Evolutionary conservation across 2,113 vertebrate species (phyloP), one percentile per base, ranked within the genome.

Genomic region (Bufo bufo): DNA sequence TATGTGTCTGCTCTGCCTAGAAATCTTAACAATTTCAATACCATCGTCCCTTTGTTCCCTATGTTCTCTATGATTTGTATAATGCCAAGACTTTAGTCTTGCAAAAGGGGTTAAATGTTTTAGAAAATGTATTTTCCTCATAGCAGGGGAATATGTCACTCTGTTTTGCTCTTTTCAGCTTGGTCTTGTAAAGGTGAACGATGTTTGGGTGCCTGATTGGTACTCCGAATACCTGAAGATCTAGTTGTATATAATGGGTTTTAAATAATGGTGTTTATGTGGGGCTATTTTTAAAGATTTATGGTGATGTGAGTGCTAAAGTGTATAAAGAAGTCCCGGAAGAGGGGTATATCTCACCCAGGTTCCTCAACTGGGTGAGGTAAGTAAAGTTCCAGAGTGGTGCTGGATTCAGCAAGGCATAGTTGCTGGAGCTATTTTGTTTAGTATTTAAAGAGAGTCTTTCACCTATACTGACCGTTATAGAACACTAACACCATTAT

Each of bases 71-170:
- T 84, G 82, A 84, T 54, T 52, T 14, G 71, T 84, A 43, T 9
- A 50, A 69, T 83, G 20, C 20, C 69, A 6, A 19, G 4, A 7
- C 65, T 47, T 33, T n/a, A 16, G 49, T 33, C 16, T 69, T 8
- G 14, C 11, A 33, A 84, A 84, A 65, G 59, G 45, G 81, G 63
- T 84, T 71, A 71, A 69, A 81, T 81, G 56, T 45, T 61, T 16
- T 58, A 17, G 23, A 23, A 79, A 14, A 45, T 45, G 47, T 74
- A 78, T 23, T 54, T 13, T 78, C 2, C 20, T 54, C 77, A n/a
- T 11, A 14, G 20, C 23, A 4, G 12, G 2, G 54, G 3, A 61
- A 81, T 59, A 45, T 81, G 14, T 45, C 14, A 61, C n/a, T 50
- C 49, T 59, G 4, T 54, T 79, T 61, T 17, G 58, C 7, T 61